A percentile compares a stretch with the other conserved stretches of the same genome.
Evolutionary conservation across 2,888 invertebrate species (phyloP).

Genomic region (Eretmocerus hayati): DNA sequence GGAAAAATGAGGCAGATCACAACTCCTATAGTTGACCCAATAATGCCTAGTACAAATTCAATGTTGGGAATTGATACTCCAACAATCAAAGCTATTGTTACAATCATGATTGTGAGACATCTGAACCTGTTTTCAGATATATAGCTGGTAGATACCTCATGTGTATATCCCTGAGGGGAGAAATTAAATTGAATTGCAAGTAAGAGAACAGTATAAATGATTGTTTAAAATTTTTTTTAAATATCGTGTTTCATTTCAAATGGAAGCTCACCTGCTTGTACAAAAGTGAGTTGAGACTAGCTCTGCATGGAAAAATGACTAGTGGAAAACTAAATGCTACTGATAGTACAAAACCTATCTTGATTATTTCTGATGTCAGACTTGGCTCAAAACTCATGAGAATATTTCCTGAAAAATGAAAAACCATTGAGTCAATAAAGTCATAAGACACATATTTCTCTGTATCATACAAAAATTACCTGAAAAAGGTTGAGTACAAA

Average conservation of each 20-base stretch:
- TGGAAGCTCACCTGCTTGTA: constrained; percentile 49
- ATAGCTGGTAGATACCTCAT: constrained; percentile 60
- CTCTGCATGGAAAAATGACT: constrained; percentile 92
- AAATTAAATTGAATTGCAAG: constrained; percentile 2
- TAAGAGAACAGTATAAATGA: not conserved
- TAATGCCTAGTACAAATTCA: constrained; percentile 86
- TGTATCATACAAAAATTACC: constrained; percentile 46
- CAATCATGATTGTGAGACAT: constrained; percentile 72
- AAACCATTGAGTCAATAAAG: constrained; percentile 1
- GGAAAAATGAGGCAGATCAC: constrained; percentile 91
- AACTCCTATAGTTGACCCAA: constrained; percentile 93
- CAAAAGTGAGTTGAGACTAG: constrained; percentile 84
- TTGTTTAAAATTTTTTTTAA: constrained; percentile 1
- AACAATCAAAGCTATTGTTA: constrained; percentile 66
- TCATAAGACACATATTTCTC: too few relatives aligned
- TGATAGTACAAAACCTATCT: constrained; percentile 90
- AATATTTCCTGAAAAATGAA: constrained; percentile 67
- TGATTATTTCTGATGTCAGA: constrained; percentile 79
- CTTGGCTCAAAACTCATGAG: constrained; percentile 79
- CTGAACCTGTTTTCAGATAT: constrained; percentile 83
- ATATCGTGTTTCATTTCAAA: not conserved
- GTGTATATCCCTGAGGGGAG: constrained; percentile 55
- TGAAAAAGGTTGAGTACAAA: constrained; percentile 68
- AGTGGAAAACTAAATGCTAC: constrained; percentile 95
- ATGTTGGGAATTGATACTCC: constrained; percentile 89